phyloP scores from a whole-genome alignment of 2,797 vertebrate species.

The Neosilurus hyrtlii region DNA sequence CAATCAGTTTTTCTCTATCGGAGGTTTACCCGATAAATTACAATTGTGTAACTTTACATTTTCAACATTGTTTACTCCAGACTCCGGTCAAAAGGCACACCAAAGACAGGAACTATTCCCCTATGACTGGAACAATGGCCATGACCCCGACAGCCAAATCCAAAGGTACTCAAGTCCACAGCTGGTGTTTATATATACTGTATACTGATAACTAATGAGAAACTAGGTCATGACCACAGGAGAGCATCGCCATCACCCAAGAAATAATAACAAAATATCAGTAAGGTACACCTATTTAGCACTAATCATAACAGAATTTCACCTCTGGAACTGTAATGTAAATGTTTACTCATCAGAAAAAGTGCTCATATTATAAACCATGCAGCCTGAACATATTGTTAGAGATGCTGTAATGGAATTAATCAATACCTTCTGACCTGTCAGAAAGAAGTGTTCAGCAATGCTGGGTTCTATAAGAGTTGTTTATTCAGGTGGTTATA shows the following conservation, averaged over 20 bases:
- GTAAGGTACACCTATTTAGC: too few species aligned
- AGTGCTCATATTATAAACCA: not conserved
- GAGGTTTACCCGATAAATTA: not conserved
- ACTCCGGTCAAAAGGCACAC: conserved; percentile 56
- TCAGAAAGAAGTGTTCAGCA: not conserved
- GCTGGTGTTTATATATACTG: not conserved
- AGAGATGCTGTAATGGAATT: not conserved
- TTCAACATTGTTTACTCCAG: conserved; percentile 25
- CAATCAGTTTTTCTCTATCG: not conserved
- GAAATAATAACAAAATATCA: too few species aligned
- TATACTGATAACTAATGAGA: not conserved
- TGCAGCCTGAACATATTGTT: not conserved
- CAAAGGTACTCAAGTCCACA: conserved; percentile 38
- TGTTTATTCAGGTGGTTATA: not conserved
- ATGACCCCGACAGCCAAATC: conserved; percentile 40
- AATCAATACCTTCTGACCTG: not conserved
- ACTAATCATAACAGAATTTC: too few species aligned
- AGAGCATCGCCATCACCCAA: too few species aligned
- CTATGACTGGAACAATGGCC: conserved; percentile 46
- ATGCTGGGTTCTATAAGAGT: not conserved
- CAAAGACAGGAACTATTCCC: conserved; percentile 43
- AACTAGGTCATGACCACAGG: too few species aligned
- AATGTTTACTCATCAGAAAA: not conserved
- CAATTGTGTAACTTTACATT: not conserved
- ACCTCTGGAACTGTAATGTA: not conserved